Evolutionary conservation across 1,140 invertebrate species (phyloP), one percentile per base, ranked within the genome.

Genomic region (Aphaenogaster floridana): DNA sequence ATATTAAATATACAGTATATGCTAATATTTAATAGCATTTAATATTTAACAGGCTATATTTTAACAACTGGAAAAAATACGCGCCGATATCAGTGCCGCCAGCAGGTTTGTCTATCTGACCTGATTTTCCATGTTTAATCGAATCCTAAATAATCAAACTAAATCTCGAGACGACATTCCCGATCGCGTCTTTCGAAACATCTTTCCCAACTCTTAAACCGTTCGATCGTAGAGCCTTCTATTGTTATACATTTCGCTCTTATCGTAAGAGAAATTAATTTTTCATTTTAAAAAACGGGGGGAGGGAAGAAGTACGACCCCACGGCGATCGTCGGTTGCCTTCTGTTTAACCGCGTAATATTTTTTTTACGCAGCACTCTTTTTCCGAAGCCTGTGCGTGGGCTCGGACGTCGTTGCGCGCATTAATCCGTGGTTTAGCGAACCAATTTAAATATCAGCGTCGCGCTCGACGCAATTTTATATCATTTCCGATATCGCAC

Each of bases 361-460:
- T 77, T 78, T 50, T 87, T 81, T 64, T 78, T 71, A 61, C 77
- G 57, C n/a, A 64, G 66, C 64, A 80, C 76, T 86, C 83, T 91
- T 91, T 68, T 91, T 87, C 86, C 89, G 83, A 91, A 87, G 81
- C 57, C 89, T 87, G 57, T 91, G 89, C 90, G 90, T 91, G 87
- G 90, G 90, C 86, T 91, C 79, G 90, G 87, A 87, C 90, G 92
- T 92, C 87, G 91, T 92, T 91, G 92, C 90, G 93, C 91, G 93
- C 94, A 95, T 95, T 95, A 95, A 95, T 95, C 94, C 94, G 95
- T 95, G 94, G 93, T 95, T 95, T 95, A 95, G 94, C 94, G 94
- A 94, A 95, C 94, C 95, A 95, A 95, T 95, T 95, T 95, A 95
- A 95, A 95, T 95, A 95, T 95, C 94, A 95, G 94, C 94, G 93